Percentiles rank a stretch among this genome's conserved stretches.
These are phyloP conservation scores for Steatornis caripensis DNA, from an alignment of 2,113 vertebrate species.

Conservation along the genomic window DNA sequence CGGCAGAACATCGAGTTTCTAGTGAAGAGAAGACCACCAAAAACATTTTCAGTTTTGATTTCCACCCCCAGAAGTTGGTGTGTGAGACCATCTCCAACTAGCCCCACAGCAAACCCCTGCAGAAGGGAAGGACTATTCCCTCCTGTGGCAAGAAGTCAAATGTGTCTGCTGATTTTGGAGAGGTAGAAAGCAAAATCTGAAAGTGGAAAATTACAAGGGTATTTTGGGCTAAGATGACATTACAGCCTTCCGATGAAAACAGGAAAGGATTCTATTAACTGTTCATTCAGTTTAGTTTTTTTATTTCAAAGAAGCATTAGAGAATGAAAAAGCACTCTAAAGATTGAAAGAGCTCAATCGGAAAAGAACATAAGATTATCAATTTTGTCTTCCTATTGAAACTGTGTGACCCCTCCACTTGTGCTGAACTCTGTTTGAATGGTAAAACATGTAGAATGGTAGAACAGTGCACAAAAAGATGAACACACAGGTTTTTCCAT, in stretches of 20 bases:
- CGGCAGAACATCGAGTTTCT: neutral
- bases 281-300: neutral
- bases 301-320: neutral
- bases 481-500: neutral
- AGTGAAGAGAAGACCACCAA: neutral
- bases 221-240: neutral
- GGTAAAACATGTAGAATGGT: too few relatives aligned
- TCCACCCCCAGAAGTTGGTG: neutral
- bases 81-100: neutral
- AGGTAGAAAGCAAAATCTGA: neutral
- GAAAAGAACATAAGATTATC: neutral
- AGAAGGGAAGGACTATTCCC: neutral
- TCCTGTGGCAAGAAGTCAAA: neutral
- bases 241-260: neutral
- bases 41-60: neutral
- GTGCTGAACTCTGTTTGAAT: neutral
- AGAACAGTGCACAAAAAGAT: neutral
- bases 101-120: neutral
- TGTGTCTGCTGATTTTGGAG: neutral
- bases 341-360: neutral
- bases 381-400: neutral
- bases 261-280: neutral
- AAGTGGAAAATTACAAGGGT: conserved; percentile 1
- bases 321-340: neutral
- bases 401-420: neutral